Evolutionary conservation across 2,113 vertebrate species (phyloP), one percentile per base, ranked within the genome.

Genomic region (Hydropotes inermis): DNA sequence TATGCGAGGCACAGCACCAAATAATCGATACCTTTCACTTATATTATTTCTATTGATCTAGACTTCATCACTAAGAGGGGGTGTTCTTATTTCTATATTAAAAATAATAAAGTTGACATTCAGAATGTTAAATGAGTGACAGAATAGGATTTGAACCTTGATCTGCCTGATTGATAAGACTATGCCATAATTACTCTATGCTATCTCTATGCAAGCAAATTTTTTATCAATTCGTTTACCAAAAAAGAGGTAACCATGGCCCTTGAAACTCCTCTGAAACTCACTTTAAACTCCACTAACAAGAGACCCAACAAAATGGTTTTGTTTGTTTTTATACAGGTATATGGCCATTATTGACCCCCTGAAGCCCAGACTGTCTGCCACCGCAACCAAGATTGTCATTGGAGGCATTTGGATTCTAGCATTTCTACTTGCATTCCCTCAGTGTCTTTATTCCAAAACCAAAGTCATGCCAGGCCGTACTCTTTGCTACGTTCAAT

Each of bases 341-440:
- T 99, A 99, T 95, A 99, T 99, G 99, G 99, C 99, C 96, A 99
- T 99, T 97, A 99, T 99, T 79, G 99, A 99, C 96, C 99, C 99
- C 15, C 98, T 99, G 99, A 99, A 99, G 95, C 99, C 99, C 54
- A 99, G 99, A 57, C 98, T 99, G 57, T 99, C 99, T 67, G 99
- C 99, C 67, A 99, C 99, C 1, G 99, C 99, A 95, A 99, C 99
- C 70, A 99, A 99, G 79, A 99, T 99, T 61, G 99, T 99, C 87
- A 99, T 99, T 50, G 98, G 99, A 89, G 99, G 99, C 95, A 99
- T 99, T 98, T 99, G 99, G 99, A 99, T 99, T 93, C 98, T 99
- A 98, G 99, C 99, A 1, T 99, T 99, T 98, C 98, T 99, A 28
- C 98, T 99, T 96, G 99, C 99, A 27, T 99, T 99, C 95, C 99